These are phyloP conservation scores for Palythoa caribaeorum DNA, from an alignment of 92 coral and sea anemone genomes.

Conservation along the genomic window DNA sequence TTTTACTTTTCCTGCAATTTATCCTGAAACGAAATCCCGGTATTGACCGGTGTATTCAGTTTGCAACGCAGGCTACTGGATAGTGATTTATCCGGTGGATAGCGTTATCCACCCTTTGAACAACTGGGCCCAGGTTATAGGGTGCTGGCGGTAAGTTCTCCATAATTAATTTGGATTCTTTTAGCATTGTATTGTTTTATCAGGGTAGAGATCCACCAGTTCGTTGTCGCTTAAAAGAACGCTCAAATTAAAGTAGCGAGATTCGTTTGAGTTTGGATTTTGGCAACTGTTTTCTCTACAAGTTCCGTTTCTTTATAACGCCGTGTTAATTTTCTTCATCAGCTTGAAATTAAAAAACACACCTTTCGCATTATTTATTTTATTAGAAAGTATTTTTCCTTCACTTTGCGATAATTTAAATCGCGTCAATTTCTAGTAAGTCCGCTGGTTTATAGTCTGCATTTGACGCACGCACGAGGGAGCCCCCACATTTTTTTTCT, in stretches of 20 bases:
- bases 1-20: constrained; percentile 30
- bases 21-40: constrained; percentile 8
- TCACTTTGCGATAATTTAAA: constrained; percentile 49
- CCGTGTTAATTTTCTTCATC: constrained; percentile 41
- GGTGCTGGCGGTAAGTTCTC: no score
- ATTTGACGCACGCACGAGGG: no score
- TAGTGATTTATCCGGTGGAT: no score
- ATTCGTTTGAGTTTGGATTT: no score
- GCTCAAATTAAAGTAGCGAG: no score
- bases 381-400: constrained; percentile 47
- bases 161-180: no score
- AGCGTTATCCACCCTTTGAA: no score
- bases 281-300: constrained; percentile 35
- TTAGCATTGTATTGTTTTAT: no score
- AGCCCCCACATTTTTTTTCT: no score
- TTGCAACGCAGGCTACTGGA: constrained; percentile 32
- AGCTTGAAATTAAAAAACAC: constrained; percentile 43
- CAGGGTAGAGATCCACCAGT: no score
- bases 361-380: constrained; percentile 49
- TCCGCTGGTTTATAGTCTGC: no score
- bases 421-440: constrained; percentile 33
- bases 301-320: constrained; percentile 47
- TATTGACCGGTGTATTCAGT: constrained; percentile 15
- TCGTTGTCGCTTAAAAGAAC: no score
- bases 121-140: not conserved